Base-by-base conservation (phyloP, 2,888 invertebrate genomes). In the Ramazzottius varieornatus region DNA sequence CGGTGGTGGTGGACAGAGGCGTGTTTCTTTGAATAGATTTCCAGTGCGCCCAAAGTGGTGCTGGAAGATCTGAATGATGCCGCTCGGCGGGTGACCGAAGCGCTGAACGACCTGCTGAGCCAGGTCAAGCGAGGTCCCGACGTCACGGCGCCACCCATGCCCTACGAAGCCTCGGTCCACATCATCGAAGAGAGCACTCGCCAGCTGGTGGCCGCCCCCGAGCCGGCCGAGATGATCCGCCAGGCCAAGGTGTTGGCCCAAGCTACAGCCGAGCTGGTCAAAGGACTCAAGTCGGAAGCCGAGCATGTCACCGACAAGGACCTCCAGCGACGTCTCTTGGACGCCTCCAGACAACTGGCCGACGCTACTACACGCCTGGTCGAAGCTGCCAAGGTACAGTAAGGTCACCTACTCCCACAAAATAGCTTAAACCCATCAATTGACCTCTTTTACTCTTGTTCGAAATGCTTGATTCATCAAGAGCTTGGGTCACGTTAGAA, bases 291-390 rank as follows among this genome's bases (percentile, higher is more conserved):
- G 72, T 81, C 88, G 64, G 92, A 96, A 74, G 96, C 96, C 0
- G 92, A 92, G 72, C 82, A 82, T 46, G 85, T 88, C 72, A 83
- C 86, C 0, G 86, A 86, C 74, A 84, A 88, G 0, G 91, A 91
- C 66, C 81, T 86, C n/a, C 92, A 93, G 72, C 83, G 88, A 69
- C 83, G 88, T 66, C 78, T 98, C 65, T 76, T 98, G 63, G 90
- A 90, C 0, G 98, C 98, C 0, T 98, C 98, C 24, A 93, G 93
- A 74, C 82, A 87, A 46, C 75, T 82, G 20, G 96, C 96, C 0
- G 94, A 96, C 76, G 96, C 96, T 1, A 98, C 98, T 0, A 88
- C 93, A 0, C 82, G 86, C 70, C 86, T 98, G 85, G 94, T 96
- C 32, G 94, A 96, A 76, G 92, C 93, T 0, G 93, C 93, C 0